phyloP scores from a whole-genome alignment of 92 coral and sea anemone species.

The Phymanthus crucifer region DNA sequence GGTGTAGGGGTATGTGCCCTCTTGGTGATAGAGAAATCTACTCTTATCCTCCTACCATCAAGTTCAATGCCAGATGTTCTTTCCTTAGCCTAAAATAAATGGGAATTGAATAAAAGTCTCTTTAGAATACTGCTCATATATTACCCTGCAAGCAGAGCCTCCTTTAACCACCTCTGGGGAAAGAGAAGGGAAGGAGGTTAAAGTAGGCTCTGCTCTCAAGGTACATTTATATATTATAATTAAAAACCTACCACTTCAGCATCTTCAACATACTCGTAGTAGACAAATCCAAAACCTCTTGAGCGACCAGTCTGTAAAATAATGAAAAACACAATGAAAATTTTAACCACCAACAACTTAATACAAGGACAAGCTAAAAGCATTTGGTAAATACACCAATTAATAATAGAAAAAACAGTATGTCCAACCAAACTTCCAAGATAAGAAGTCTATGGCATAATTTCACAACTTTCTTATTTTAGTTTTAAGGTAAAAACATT shows the following conservation, averaged over 20 bases:
- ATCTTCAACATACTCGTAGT: slow-evolving; percentile 73
- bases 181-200: too few species aligned
- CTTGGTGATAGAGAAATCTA: slow-evolving; percentile 92
- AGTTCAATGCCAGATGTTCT: slow-evolving; percentile 88
- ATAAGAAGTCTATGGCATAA: too few species aligned
- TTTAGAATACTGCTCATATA: neutral
- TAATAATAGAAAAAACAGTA: too few species aligned
- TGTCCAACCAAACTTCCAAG: too few species aligned
- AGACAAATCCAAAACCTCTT: slow-evolving; percentile 99
- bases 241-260: slow-evolving; percentile 82
- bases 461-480: too few species aligned
- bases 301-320: slow-evolving; percentile 89
- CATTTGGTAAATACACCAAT: too few species aligned
- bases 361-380: neutral
- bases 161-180: too few species aligned
- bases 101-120: neutral
- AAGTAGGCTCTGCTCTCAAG: too few species aligned
- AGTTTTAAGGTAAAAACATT: too few species aligned
- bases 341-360: neutral
- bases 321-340: neutral
- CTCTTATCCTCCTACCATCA: slow-evolving; percentile 95
- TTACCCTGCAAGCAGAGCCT: too few species aligned
- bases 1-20: slow-evolving; percentile 99
- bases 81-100: slow-evolving; percentile 71
- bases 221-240: too few species aligned